phyloP scores from a whole-genome alignment of 2,888 invertebrate genomes.

The Leptinotarsa haldemani region DNA sequence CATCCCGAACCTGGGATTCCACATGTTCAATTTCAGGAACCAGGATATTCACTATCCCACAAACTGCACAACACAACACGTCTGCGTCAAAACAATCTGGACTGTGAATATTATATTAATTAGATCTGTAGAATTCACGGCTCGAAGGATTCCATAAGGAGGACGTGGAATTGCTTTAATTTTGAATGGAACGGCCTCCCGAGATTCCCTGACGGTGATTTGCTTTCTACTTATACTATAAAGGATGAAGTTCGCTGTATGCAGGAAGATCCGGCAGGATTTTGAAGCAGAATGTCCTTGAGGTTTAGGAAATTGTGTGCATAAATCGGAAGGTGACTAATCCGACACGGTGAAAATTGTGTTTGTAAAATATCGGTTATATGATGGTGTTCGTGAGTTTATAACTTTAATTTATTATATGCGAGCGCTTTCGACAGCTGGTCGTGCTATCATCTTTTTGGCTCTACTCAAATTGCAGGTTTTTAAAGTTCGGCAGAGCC shows the following conservation, averaged over 20 bases:
- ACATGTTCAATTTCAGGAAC: neutral
- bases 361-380: too few species aligned
- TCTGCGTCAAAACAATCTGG: slow-evolving; percentile 42
- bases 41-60: slow-evolving; percentile 2
- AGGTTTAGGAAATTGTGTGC: neutral
- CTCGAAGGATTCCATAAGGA: slow-evolving; percentile 31
- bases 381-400: too few species aligned
- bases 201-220: slow-evolving; percentile 15
- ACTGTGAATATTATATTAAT: slow-evolving; percentile 42
- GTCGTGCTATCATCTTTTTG: too few species aligned
- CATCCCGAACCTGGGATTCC: neutral
- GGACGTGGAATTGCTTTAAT: slow-evolving; percentile 36
- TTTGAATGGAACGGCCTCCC: slow-evolving; percentile 26
- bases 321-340: neutral
- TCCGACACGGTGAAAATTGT: too few species aligned
- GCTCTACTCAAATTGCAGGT: too few species aligned
- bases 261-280: neutral
- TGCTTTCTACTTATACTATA: neutral
- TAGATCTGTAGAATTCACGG: slow-evolving; percentile 35
- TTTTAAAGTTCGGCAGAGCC: too few species aligned
- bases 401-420: too few species aligned
- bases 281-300: neutral
- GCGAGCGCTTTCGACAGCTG: too few species aligned
- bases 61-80: slow-evolving; percentile 29
- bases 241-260: neutral